Evolutionary conservation across 2,797 vertebrate species (phyloP).

Genomic region (Clamator glandarius): DNA sequence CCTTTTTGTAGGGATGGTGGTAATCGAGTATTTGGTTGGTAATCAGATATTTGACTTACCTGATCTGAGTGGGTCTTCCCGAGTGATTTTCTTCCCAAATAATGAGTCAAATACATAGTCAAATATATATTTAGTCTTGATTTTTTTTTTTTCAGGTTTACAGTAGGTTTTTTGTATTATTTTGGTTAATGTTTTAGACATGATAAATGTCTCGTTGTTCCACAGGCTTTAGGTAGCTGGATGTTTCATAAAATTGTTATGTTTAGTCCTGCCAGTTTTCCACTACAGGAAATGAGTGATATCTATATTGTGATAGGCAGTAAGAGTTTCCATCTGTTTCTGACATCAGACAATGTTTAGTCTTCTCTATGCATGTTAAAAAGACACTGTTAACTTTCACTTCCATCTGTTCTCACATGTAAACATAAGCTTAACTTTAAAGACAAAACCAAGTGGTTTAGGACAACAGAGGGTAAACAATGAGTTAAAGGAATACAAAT

Average conservation of each 20-base stretch:
- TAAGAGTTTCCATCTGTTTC: not conserved
- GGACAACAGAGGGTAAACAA: not conserved
- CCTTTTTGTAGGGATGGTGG: no score
- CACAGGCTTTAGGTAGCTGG: not conserved
- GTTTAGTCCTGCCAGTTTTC: not conserved
- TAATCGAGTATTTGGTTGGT: no score
- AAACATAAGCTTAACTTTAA: not conserved
- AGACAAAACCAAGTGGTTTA: not conserved
- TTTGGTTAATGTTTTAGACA: not conserved
- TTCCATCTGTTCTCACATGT: conserved; percentile 41
- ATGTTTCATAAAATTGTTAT: not conserved
- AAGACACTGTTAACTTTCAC: not conserved
- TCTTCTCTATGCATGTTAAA: not conserved
- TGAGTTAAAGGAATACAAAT: not conserved
- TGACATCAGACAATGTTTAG: not conserved
- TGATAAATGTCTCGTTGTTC: accelerated
- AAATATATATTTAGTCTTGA: not conserved
- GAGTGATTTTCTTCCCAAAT: not conserved
- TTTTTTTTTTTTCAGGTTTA: not conserved
- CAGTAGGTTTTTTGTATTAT: not conserved
- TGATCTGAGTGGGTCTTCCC: not conserved
- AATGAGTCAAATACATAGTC: not conserved
- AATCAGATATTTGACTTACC: not conserved
- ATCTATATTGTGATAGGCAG: not conserved
- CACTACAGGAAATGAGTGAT: not conserved